Percentiles rank a stretch among this genome's conserved stretches.
Evolutionary conservation across 2,888 invertebrate species (phyloP).

Genomic region (Eupeodes latifasciatus): DNA sequence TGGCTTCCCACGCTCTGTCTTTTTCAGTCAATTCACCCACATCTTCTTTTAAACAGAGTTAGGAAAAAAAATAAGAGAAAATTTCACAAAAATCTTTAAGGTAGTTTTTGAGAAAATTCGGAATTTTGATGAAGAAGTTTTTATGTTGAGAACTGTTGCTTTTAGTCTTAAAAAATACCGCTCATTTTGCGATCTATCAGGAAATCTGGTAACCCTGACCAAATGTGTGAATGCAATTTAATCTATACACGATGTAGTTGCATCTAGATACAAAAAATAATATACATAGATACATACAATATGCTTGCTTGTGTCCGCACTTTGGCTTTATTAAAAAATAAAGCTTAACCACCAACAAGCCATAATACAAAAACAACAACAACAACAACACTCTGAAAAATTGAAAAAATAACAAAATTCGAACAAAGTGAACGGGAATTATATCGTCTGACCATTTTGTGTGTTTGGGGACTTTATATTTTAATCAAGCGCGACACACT

Average conservation of each 20-base stretch:
- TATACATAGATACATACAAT: slow-evolving; percentile 18
- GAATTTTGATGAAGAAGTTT: no score
- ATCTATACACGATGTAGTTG: slow-evolving; percentile 59
- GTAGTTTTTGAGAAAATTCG: no score
- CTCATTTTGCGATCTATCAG: no score
- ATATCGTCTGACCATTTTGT: slow-evolving; percentile 74
- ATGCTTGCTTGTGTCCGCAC: slow-evolving; percentile 61
- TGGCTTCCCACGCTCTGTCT: no score
- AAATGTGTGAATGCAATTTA: slow-evolving; percentile 72
- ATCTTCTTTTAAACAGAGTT: no score
- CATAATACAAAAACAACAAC: not conserved
- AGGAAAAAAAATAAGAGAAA: no score
- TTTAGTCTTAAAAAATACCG: no score
- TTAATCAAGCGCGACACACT: slow-evolving; percentile 71
- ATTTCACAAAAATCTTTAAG: no score
- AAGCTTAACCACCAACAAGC: slow-evolving; percentile 37
- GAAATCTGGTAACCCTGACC: not conserved
- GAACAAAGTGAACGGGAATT: slow-evolving; percentile 72
- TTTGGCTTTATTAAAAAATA: slow-evolving; percentile 67
- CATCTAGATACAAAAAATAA: slow-evolving; percentile 18
- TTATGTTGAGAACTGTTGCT: no score
- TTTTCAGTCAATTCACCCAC: no score
- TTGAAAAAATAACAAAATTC: not conserved
- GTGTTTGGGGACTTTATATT: slow-evolving; percentile 72
- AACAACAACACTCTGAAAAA: slow-evolving; percentile 26